Conservation (phyloP, 92 coral and sea anemone genomes). For the Actinostola sp. region DNA sequence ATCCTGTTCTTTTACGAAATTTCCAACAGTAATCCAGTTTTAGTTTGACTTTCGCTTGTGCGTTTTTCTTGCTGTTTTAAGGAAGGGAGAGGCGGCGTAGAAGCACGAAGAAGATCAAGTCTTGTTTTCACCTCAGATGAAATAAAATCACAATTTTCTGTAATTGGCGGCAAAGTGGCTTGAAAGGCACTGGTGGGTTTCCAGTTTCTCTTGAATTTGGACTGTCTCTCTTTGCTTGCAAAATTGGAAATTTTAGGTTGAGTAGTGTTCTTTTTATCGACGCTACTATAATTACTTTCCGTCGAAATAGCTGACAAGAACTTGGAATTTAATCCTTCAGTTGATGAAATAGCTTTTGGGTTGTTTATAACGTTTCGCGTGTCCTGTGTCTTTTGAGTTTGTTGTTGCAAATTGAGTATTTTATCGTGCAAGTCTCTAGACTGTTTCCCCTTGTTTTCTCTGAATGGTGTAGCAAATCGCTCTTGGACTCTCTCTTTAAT, state of each 20-base stretch:
- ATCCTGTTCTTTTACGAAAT: background rate
- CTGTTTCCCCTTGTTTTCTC: background rate
- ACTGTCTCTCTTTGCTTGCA: background rate
- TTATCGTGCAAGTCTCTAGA: background rate
- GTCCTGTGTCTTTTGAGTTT: background rate
- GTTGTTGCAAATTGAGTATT: background rate
- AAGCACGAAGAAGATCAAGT: background rate
- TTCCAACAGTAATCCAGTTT: background rate
- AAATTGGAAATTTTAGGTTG: background rate
- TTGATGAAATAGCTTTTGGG: background rate
- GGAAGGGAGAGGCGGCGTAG: slow-evolving; percentile 13
- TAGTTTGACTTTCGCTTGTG: background rate
- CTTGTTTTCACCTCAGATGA: background rate
- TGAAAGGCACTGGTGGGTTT: slow-evolving; percentile 18
- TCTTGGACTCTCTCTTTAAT: slow-evolving; percentile 26
- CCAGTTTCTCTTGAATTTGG: slow-evolving; percentile 5
- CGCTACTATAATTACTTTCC: background rate
- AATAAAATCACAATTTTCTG: background rate
- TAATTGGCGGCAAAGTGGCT: slow-evolving; percentile 24
- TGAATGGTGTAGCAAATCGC: background rate
- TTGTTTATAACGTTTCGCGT: background rate
- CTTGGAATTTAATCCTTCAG: background rate
- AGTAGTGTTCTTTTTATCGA: background rate
- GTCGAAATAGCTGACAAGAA: background rate
- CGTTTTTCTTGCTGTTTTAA: background rate